Evolutionary conservation across 2,797 vertebrate species (phyloP).

Genomic region (Cynopterus sphinx): DNA sequence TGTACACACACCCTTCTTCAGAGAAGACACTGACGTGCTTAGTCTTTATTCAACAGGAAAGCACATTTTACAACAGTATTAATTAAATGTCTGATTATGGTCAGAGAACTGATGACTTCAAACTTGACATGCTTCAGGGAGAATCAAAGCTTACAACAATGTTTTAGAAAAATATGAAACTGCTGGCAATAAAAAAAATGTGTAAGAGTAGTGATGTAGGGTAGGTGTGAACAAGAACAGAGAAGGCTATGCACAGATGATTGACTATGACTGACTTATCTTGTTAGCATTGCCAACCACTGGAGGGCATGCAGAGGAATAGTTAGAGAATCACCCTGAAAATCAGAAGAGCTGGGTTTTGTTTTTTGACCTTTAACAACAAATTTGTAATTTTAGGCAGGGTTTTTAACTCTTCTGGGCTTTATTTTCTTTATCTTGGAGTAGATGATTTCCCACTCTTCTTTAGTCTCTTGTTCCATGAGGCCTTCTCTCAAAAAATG

Average conservation of each 20-base stretch:
- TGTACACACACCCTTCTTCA: not conserved
- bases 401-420: not conserved
- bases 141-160: constrained; percentile 35
- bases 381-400: not conserved
- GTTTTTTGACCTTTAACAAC: not conserved
- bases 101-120: constrained; percentile 24
- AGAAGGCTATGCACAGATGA: rapidly evolving
- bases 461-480: not conserved
- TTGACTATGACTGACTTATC: too few relatives aligned
- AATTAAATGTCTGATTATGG: constrained; percentile 55
- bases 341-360: not conserved
- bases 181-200: not conserved
- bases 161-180: not conserved
- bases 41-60: not conserved
- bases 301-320: not conserved
- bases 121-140: not conserved
- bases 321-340: not conserved
- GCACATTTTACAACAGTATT: constrained; percentile 39
- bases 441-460: not conserved
- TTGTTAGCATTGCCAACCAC: not conserved
- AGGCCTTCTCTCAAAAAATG: not conserved
- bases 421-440: not conserved
- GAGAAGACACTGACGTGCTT: not conserved
- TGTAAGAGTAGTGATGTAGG: not conserved
- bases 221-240: not conserved